Conservation (phyloP, 2,888 invertebrate genomes). For the Nesidiocoris tenuis region DNA sequence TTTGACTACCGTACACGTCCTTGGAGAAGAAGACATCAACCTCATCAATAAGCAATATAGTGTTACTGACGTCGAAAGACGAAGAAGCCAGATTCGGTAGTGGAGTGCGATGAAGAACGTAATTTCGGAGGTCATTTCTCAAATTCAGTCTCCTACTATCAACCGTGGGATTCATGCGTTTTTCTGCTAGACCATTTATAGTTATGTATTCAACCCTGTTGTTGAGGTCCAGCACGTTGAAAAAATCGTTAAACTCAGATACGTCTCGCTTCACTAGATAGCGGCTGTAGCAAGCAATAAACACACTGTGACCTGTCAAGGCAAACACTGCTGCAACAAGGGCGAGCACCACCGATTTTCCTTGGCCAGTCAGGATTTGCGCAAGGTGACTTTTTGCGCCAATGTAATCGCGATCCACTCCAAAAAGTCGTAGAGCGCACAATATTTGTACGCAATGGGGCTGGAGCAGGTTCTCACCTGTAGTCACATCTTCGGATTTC, state of each 20-base stretch:
- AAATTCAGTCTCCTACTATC: background rate
- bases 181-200: background rate
- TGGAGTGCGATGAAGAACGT: background rate
- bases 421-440: background rate
- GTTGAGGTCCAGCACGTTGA: background rate
- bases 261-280: background rate
- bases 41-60: background rate
- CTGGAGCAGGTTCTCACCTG: background rate
- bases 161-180: background rate
- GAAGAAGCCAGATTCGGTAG: background rate
- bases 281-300: background rate
- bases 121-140: background rate
- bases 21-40: background rate
- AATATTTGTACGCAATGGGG: constrained; percentile 16
- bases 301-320: background rate
- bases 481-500: background rate
- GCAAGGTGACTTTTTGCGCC: constrained; percentile 5
- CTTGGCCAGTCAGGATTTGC: constrained; percentile 8
- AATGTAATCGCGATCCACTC: background rate
- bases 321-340: background rate
- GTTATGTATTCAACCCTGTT: background rate
- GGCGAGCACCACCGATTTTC: constrained; percentile 9
- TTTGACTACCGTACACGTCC: background rate
- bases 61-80: background rate
- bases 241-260: background rate